These are phyloP conservation scores for Cheirogaleus major DNA, from an alignment of 2,797 vertebrate species.

Conservation along the genomic window DNA sequence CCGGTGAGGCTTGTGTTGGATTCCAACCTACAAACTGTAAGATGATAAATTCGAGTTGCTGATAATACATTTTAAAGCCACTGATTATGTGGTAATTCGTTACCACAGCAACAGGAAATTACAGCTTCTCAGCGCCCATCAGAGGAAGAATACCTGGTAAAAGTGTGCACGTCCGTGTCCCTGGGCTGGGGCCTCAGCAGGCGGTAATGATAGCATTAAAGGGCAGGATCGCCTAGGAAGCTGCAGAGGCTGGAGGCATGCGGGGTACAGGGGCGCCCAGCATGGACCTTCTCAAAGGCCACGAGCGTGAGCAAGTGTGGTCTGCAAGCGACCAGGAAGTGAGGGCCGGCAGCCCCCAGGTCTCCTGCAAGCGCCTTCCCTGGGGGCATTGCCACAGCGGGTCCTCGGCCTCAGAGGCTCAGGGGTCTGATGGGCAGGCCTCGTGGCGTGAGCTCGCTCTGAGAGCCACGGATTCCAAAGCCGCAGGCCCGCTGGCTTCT, in stretches of 20 bases:
- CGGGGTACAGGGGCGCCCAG: not conserved
- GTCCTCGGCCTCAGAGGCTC: not conserved
- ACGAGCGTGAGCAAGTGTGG: not conserved
- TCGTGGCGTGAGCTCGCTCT: not conserved
- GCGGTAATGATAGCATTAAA: not conserved
- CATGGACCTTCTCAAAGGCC: not conserved
- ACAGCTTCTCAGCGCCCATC: not conserved
- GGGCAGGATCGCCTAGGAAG: not conserved
- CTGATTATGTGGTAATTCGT: not conserved
- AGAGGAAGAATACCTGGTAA: not conserved
- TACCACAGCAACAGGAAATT: not conserved
- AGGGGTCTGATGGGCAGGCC: not conserved
- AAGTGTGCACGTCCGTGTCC: too few species aligned
- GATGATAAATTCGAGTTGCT: not conserved
- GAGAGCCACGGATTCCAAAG: conserved; percentile 3
- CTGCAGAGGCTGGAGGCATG: not conserved
- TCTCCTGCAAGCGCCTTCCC: not conserved
- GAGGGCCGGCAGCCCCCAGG: not conserved
- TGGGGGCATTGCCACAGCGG: not conserved
- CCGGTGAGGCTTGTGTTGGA: not conserved
- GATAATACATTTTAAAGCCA: not conserved
- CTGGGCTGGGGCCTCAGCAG: not conserved
- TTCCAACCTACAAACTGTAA: not conserved
- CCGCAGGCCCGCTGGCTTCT: not conserved
- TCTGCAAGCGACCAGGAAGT: not conserved